Percentiles rank a stretch among this genome's conserved stretches.
Evolutionary conservation across 2,888 invertebrate genomes (phyloP).

Genomic region (Chaetogeoica ovagalla): DNA sequence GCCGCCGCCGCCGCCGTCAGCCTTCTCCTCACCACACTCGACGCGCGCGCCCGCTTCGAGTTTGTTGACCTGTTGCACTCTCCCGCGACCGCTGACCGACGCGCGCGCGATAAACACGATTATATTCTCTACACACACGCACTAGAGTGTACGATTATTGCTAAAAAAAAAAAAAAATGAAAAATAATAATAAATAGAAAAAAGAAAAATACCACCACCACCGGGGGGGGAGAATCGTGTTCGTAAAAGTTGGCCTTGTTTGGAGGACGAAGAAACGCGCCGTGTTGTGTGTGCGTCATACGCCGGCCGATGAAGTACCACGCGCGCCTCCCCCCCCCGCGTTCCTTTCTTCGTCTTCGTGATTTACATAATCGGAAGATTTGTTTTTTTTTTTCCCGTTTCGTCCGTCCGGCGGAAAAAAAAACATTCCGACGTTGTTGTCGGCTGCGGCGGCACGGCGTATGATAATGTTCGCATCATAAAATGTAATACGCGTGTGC

Average conservation of each 20-base stretch:
- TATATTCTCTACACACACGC: not conserved
- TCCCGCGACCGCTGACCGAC: conserved; percentile 42
- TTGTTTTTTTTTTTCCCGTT: conserved; percentile 3
- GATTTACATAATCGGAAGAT: conserved; percentile 39
- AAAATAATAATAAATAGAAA: conserved; percentile 17
- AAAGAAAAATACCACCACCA: conserved; percentile 8
- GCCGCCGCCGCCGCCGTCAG: conserved; percentile 7
- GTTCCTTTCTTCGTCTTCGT: conserved; percentile 14
- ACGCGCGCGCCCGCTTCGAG: conserved; percentile 10
- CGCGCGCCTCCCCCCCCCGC: too few species aligned
- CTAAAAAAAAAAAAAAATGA: conserved; percentile 26
- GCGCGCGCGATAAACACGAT: not conserved
- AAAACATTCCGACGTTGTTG: not conserved
- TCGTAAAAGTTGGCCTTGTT: conserved; percentile 48
- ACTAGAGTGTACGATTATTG: conserved; percentile 10
- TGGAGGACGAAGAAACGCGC: conserved; percentile 45
- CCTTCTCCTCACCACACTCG: conserved; percentile 22
- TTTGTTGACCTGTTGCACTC: conserved; percentile 52
- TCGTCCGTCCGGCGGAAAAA: not conserved
- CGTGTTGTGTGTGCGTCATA: too few species aligned
- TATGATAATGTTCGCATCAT: too few species aligned
- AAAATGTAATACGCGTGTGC: not conserved
- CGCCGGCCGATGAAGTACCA: too few species aligned
- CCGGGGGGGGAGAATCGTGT: too few species aligned
- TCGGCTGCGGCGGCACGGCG: not conserved